Evolutionary conservation across 2,888 invertebrate genomes (phyloP), one percentile per base, ranked within the genome.

Genomic region (Dugesia japonica): DNA sequence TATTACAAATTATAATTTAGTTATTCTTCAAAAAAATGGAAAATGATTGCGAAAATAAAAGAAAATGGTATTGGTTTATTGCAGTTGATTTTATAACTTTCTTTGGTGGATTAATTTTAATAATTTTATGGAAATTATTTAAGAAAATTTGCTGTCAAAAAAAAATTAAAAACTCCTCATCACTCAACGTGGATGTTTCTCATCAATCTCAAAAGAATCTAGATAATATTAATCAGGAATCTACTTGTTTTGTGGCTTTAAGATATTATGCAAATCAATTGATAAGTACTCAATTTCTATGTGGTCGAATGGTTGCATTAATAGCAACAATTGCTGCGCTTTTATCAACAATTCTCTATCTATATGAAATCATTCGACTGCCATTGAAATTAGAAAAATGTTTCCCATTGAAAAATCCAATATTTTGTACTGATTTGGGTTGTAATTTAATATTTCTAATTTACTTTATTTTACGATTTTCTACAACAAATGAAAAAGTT

Each of bases 211-310:
- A 20, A n/a, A 20, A 20, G n/a, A 56, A 23, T 23, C 17, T 23
- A 1, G 56, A 56, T 9, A 56, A 56, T 23, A 1, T 56, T 20
- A 23, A 4, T 20, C 9, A 56, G 17, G 23, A 56, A 9, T n/a
- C n/a, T 4, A 13, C 56, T 1, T 99, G 98, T 89, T 93, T 98
- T 91, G 97, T 97, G 86, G 97, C 98, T 89, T 97, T 98, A 85
- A 98, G 98, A 88, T 98, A 98, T 88, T 98, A 97, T 97, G 97
- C 97, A 86, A 97, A 97, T 86, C 97, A 98, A 88, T 91, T 98
- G 85, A 99, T 98, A 87, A 97, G 97, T 84, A 98, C 98, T 7
- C 78, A 78, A 28, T 71, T 42, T 27, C 1, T 78, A n/a, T 73
- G 28, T 38, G 78, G 78, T 13, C 20, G 76, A 20, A 78, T 78